Evolutionary conservation across 2,797 vertebrate species (phyloP), one percentile per base, ranked within the genome.

Genomic region (Ispidina picta): DNA sequence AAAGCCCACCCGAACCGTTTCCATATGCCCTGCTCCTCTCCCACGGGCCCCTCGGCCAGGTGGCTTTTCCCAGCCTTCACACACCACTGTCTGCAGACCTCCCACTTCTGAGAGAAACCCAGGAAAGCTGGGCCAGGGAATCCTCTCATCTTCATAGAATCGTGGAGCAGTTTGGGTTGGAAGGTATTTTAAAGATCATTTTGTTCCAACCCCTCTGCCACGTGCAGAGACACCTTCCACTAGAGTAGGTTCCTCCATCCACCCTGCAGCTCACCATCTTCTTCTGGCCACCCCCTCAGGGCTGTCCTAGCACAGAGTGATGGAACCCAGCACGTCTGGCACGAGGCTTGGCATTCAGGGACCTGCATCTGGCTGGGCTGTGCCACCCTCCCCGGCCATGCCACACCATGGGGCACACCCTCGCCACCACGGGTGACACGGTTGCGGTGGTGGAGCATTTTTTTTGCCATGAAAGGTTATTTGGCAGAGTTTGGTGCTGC

Each of bases 21-120:
- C 73, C 71, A 54, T 26, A 41, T 64, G 77, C 68, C 66, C 63
- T 4, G 8, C 46, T 56, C 46, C 2, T 5, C 66, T 83, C 52
- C 0, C 0, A 10, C 0, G 6, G 70, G 62, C 63, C 64, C 64
- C 88, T 54, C 0, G 0, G 48, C 78, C 68, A 79, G 76, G 85
- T 83, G 78, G 41, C 43, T 81, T 65, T 75, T 39, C 56, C 79
- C 71, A 80, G 43, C 56, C n/a, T 49, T 46, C 22, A 15, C 43
- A 63, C 66, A 29, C 39, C 31, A 9, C 37, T 39, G 37, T 5
- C 74, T 4, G 2, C 85, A 89, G 85, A 71, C 19, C 60, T 89
- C 87, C 83, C 76, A 59, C 76, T 52, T 75, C 70, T 70, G 14
- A 81, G 62, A 43, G 37, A 37, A 76, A 15, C 0, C 2, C n/a